Conservation (phyloP, 1,140 invertebrate species). For the Drosophila kurseongensis region DNA sequence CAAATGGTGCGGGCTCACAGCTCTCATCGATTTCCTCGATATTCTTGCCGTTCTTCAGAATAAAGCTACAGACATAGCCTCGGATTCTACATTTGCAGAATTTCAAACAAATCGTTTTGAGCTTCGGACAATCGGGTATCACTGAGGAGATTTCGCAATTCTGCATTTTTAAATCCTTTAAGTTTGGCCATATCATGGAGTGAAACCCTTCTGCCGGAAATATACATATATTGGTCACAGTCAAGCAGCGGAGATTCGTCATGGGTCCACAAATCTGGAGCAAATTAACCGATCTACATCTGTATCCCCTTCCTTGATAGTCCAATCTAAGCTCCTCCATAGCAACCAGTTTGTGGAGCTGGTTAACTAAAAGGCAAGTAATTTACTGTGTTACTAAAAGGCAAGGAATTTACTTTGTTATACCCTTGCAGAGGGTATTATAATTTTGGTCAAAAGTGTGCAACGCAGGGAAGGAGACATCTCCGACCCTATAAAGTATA, state of each 20-base stretch:
- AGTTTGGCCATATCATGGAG: slow-evolving; percentile 5
- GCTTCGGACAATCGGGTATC: slow-evolving; percentile 5
- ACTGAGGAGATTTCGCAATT: slow-evolving; percentile 5
- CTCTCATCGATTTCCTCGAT: slow-evolving; percentile 7
- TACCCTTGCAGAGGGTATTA: too few relatives aligned
- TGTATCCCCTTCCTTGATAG: slow-evolving; percentile 3
- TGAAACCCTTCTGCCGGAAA: neutral
- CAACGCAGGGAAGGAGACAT: too few relatives aligned
- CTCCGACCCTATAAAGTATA: too few relatives aligned
- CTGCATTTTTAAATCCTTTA: neutral
- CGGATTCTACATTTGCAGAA: slow-evolving; percentile 1
- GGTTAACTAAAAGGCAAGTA: neutral
- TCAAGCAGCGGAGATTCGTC: slow-evolving; percentile 3
- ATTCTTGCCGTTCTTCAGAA: slow-evolving; percentile 4
- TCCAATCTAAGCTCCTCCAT: neutral
- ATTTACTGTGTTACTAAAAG: neutral
- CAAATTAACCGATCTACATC: slow-evolving; percentile 2
- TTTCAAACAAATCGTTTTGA: neutral
- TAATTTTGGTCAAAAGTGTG: too few relatives aligned
- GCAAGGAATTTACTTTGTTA: neutral
- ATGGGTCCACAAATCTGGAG: slow-evolving; percentile 5
- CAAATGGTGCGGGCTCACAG: slow-evolving; percentile 5
- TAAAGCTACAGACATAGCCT: slow-evolving; percentile 2
- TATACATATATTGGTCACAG: slow-evolving; percentile 5
- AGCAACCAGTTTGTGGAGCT: slow-evolving; percentile 1